These are phyloP conservation scores for Chymomyza caudatula DNA, from an alignment of 2,888 invertebrate genomes.

Conservation along the genomic window DNA sequence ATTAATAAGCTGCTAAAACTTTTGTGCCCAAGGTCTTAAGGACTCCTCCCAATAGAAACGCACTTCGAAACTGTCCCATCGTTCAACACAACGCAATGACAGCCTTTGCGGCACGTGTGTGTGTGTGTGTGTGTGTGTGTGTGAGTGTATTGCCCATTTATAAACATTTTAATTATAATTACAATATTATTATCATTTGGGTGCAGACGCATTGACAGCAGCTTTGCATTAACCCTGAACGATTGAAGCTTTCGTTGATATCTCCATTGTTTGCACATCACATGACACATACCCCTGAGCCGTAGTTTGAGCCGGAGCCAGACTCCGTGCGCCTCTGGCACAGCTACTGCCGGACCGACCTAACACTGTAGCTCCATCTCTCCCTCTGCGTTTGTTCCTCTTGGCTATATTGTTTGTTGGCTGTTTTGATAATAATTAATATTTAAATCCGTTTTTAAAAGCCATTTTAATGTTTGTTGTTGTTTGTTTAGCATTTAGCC, in stretches of 20 bases:
- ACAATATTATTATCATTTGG: constrained; percentile 51
- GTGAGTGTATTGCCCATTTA: constrained; percentile 22
- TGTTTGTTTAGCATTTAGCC: constrained; percentile 7
- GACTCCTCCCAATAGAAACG: background rate
- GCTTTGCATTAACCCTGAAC: background rate
- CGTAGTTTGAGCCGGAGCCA: no score
- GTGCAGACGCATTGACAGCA: constrained; percentile 19
- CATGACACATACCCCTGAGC: background rate
- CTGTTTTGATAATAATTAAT: constrained; percentile 60
- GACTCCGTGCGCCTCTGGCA: no score
- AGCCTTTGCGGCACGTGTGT: constrained; percentile 10
- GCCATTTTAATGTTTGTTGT: constrained; percentile 26
- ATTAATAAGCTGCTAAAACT: constrained; percentile 63
- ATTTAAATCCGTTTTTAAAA: constrained; percentile 44
- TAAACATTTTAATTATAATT: constrained; percentile 62
- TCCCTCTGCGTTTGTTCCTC: background rate
- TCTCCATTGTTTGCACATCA: background rate
- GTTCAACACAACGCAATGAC: background rate
- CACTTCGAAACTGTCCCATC: background rate
- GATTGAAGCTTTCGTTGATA: background rate
- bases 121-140: background rate
- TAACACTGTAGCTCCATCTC: background rate
- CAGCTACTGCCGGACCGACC: no score
- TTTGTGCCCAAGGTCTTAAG: constrained; percentile 31
- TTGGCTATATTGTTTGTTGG: constrained; percentile 40